Evolutionary conservation across 2,113 vertebrate species (phyloP).

Genomic region (Microcebus griseorufus): DNA sequence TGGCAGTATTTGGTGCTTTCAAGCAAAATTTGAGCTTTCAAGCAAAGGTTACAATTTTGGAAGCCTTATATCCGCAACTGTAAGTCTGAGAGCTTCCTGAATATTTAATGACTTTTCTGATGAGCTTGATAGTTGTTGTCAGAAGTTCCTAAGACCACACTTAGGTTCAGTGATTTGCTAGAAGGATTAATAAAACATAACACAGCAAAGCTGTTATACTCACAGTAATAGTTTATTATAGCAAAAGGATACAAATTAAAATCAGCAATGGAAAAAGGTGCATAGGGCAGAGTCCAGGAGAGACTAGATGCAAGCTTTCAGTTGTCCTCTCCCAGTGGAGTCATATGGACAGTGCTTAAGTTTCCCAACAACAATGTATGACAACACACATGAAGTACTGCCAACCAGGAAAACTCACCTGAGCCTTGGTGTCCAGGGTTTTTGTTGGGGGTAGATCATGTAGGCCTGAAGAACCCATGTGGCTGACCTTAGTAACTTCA

Average conservation of each 20-base stretch:
- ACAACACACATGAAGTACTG: neutral
- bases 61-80: neutral
- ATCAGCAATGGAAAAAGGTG: neutral
- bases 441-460: neutral
- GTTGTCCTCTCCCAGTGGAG: neutral
- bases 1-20: neutral
- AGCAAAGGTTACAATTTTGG: slow-evolving; percentile 30
- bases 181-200: neutral
- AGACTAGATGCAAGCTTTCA: neutral
- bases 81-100: neutral
- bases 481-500: neutral
- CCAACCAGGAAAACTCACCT: neutral
- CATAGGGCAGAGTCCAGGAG: neutral
- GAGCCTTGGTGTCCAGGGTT: neutral
- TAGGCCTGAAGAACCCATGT: neutral
- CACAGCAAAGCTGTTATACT: neutral
- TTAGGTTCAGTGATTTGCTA: slow-evolving; percentile 24
- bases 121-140: neutral
- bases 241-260: slow-evolving; percentile 13
- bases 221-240: neutral
- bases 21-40: slow-evolving; percentile 17
- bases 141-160: neutral
- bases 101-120: neutral
- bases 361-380: neutral
- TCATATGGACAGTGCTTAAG: neutral